phyloP scores from a whole-genome alignment of 2,113 vertebrate species.

The Lepus timidus region DNA sequence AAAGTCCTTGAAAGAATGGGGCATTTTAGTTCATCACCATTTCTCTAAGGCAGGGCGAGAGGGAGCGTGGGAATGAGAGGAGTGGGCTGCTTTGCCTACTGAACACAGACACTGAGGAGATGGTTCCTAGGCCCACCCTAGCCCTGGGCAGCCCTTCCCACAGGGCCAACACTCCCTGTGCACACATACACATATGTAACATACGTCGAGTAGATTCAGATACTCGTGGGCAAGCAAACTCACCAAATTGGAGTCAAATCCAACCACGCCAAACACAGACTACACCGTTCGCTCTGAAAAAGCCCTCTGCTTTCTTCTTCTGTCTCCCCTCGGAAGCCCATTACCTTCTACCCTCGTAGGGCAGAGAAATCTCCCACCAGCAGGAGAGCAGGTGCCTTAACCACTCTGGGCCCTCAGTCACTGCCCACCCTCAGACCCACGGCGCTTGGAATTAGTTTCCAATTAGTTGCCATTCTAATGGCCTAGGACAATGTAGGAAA shows the following conservation, averaged over 20 bases:
- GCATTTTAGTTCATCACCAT: constrained; percentile 14
- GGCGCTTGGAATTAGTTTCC: neutral
- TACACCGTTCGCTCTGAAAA: neutral
- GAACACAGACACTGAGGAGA: neutral
- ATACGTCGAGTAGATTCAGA: rapidly evolving
- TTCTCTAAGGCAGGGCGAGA: neutral
- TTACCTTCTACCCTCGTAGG: neutral
- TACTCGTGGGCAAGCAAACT: too few species aligned
- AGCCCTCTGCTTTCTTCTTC: neutral
- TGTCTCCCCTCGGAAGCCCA: neutral
- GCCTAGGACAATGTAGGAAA: neutral
- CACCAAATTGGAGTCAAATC: neutral
- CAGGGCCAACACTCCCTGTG: rapidly evolving
- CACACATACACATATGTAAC: rapidly evolving
- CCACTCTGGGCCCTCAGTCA: too few species aligned
- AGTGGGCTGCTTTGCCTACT: neutral
- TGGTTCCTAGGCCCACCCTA: too few species aligned
- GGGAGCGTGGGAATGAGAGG: neutral
- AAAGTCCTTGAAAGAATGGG: neutral
- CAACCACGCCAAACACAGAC: neutral
- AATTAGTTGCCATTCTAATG: neutral
- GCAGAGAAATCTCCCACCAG: neutral
- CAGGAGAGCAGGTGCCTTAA: neutral
- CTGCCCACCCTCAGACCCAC: neutral
- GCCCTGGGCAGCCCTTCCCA: neutral